A percentile compares a stretch with the other conserved stretches of the same genome.
These are phyloP conservation scores for Menura novaehollandiae DNA, from an alignment of 2,113 vertebrate species.

Conservation along the genomic window DNA sequence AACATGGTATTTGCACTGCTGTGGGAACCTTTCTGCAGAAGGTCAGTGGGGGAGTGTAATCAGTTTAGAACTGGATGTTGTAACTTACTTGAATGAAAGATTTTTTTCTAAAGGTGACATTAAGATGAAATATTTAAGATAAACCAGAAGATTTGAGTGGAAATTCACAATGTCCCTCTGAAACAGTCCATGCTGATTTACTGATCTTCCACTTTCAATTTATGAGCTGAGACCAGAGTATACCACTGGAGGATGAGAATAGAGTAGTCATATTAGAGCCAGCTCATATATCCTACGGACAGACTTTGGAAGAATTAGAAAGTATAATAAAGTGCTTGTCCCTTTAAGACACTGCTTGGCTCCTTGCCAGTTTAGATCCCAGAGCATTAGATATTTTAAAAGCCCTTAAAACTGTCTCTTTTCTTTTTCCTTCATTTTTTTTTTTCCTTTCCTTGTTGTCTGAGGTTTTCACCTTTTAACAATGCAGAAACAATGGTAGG, in stretches of 20 bases:
- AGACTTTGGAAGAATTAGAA: constrained; percentile 84
- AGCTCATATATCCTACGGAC: constrained; percentile 84
- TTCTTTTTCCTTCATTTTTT: no score
- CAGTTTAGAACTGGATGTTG: constrained; percentile 74
- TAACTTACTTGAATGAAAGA: constrained; percentile 78
- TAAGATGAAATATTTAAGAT: constrained; percentile 85
- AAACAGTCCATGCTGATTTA: constrained; percentile 81
- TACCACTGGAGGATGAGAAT: constrained; percentile 81
- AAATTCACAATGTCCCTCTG: constrained; percentile 79
- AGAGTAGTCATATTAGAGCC: constrained; percentile 83
- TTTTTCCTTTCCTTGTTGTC: not conserved
- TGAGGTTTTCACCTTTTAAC: constrained; percentile 71
- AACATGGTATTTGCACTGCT: not conserved
- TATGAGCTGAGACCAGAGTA: constrained; percentile 83
- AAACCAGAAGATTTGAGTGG: constrained; percentile 81
- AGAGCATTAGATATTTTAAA: constrained; percentile 79
- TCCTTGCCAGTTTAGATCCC: constrained; percentile 73
- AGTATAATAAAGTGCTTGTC: constrained; percentile 82
- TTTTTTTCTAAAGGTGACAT: constrained; percentile 83
- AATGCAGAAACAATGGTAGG: constrained; percentile 67
- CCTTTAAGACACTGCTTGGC: constrained; percentile 78
- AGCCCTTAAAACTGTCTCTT: constrained; percentile 76
- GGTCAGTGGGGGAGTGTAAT: constrained; percentile 71
- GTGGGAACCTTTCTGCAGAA: constrained; percentile 57
- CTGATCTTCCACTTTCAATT: constrained; percentile 82